Evolutionary conservation across 2,888 invertebrate species (phyloP), one percentile per base, ranked within the genome.

Genomic region (Agrilus mali): DNA sequence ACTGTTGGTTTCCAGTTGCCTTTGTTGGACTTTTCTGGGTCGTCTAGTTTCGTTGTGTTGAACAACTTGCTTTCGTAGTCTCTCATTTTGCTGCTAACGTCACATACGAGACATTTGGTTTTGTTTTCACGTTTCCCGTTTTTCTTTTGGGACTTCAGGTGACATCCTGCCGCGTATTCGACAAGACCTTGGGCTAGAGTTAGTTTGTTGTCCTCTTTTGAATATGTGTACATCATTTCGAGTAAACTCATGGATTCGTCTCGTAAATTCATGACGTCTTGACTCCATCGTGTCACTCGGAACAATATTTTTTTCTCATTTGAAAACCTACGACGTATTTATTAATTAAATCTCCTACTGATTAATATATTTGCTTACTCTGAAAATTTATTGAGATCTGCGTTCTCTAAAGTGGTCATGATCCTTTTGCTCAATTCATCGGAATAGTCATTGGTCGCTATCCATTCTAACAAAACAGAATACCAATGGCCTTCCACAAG

Each of bases 1-100:
- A 74, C 66, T 40, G 76, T 72, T 35, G 77, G 75, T 52, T 76
- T 74, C 77, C 80, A 78, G 33, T 70, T 72, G 2, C 81, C 81
- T 52, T 73, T 69, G 6, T 77, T 66, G 4, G 73, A 62, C 15
- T 67, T 63, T 33, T 66, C 68, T 12, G 64, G 63, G 36, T 68
- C 64, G 13, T 57, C 56, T 46, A 59, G 61, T 49, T 71, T 67
- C 12, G 57, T 61, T 59, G 73, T 70, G 43, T 68, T 68, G 59
- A 79, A 82, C 37, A 84, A 61, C 43, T 72, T 61, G 17, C 67
- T 65, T 54, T 78, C 77, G 44, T 73, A 75, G 7, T 61, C 53
- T 49, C 70, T 67, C 31, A 77, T 53, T 5, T 53, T 41, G 20
- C 61, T 60, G 35, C 72, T 68, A 8, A 69, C 60, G 15, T 53